phyloP scores from a whole-genome alignment of 2,113 vertebrate genomes.

The Potamarius usumacintae region DNA sequence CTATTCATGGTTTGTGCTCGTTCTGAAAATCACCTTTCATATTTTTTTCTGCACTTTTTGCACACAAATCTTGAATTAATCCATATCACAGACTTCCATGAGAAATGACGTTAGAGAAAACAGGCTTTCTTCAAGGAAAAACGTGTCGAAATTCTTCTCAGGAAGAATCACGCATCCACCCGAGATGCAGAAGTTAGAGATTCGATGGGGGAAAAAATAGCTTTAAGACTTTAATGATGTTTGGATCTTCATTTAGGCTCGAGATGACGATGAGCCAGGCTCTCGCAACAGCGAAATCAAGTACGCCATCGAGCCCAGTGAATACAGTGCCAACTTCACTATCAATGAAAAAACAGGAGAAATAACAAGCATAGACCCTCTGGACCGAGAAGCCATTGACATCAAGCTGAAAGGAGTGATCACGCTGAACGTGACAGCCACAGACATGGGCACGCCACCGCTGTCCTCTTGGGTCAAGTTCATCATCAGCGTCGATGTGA shows the following conservation, averaged over 20 bases:
- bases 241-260: slow-evolving; percentile 72
- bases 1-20: too few relatives aligned
- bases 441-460: slow-evolving; percentile 74
- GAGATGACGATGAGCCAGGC: slow-evolving; percentile 76
- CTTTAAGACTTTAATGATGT: neutral
- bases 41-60: too few relatives aligned
- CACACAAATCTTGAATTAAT: too few relatives aligned
- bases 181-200: neutral
- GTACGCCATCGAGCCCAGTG: slow-evolving; percentile 70
- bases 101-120: neutral
- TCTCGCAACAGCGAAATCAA: slow-evolving; percentile 77
- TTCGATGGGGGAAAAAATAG: too few relatives aligned
- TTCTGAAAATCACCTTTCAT: too few relatives aligned
- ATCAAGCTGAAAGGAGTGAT: slow-evolving; percentile 68
- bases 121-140: too few relatives aligned
- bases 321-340: slow-evolving; percentile 82
- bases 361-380: slow-evolving; percentile 65
- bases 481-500: slow-evolving; percentile 82
- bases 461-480: slow-evolving; percentile 63
- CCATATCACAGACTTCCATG: too few relatives aligned
- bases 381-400: slow-evolving; percentile 83
- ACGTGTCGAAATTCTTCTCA: neutral
- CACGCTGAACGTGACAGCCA: slow-evolving; percentile 73
- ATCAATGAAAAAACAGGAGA: slow-evolving; percentile 66
- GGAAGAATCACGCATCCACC: neutral